phyloP scores from a whole-genome alignment of 2,113 vertebrate genomes.

The Argyrosomus japonicus region DNA sequence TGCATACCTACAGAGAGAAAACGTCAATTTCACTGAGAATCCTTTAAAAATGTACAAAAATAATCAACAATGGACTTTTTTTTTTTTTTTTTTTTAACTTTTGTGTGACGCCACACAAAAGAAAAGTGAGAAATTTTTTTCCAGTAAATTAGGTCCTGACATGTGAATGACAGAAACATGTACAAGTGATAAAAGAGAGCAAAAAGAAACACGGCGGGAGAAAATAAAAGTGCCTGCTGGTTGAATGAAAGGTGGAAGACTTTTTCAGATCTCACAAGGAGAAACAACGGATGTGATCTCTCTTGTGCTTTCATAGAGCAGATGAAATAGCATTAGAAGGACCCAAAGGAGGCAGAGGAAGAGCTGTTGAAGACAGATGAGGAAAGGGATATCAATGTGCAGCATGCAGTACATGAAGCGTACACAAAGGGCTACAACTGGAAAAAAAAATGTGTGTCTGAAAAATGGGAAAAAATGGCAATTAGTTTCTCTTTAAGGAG shows the following conservation, averaged over 20 bases:
- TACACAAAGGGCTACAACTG: slow-evolving; percentile 14
- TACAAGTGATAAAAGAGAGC: slow-evolving; percentile 12
- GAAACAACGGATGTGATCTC: slow-evolving; percentile 56
- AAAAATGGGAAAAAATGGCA: background rate
- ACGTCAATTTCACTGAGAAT: background rate
- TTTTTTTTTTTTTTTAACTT: background rate
- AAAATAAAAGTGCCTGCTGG: slow-evolving; percentile 18
- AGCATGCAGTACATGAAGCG: slow-evolving; percentile 8
- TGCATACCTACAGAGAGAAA: background rate
- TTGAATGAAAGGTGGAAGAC: slow-evolving; percentile 60
- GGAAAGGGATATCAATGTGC: slow-evolving; percentile 29
- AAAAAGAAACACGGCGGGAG: background rate
- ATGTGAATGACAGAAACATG: slow-evolving; percentile 7
- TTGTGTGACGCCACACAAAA: background rate
- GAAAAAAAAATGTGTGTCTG: slow-evolving; percentile 9
- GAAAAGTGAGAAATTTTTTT: slow-evolving; percentile 4
- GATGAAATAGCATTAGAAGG: slow-evolving; percentile 63
- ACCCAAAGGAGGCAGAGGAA: slow-evolving; percentile 32
- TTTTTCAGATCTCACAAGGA: slow-evolving; percentile 50
- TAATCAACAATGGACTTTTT: background rate
- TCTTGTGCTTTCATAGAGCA: slow-evolving; percentile 51
- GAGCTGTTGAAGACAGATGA: slow-evolving; percentile 40
- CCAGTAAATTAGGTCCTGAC: slow-evolving; percentile 50
- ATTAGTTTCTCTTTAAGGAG: slow-evolving; percentile 7
- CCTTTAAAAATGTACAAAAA: background rate